Evolutionary conservation across 2,797 vertebrate genomes (phyloP), one percentile per base, ranked within the genome.

Genomic region (Arctocebus calabarensis): DNA sequence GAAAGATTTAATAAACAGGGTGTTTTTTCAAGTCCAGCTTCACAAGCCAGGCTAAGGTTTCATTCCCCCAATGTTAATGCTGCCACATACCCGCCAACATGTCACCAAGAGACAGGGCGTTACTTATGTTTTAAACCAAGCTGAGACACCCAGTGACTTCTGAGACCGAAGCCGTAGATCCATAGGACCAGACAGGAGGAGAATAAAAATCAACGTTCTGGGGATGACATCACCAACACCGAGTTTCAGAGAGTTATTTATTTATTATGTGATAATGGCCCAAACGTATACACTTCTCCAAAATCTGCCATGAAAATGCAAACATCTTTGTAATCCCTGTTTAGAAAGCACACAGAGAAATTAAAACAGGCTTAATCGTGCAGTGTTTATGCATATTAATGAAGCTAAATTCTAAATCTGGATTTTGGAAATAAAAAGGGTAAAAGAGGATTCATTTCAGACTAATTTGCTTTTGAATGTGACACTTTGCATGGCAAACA

Each of bases 341-440:
- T 98, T 98, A 98, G 98, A 98, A 98, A 98, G 98, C 97, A 98
- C 96, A 98, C 96, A 95, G 91, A 98, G 88, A 99, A 98, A 98
- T 98, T 98, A 98, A 98, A 98, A 98, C 96, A 98, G 98, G 98
- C 98, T 98, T 98, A 98, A 98, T 98, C 89, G 96, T 98, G 97
- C 77, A 97, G 93, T 95, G 97, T 97, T 98, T 97, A 95, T 98
- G 98, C 98, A 98, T 99, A 98, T 98, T 98, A 98, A 99, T 98
- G 92, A 98, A 88, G 77, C 97, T 96, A 97, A 97, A 98, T 97
- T 97, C 96, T 98, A 98, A 98, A 98, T 98, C 97, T 96, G 96
- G 97, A 97, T 97, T 98, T 98, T 97, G 96, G 97, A 98, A 98
- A 90, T 95, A 75, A 97, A 98, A 98, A 97, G 97, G 85, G 90